A percentile compares a stretch with the other conserved stretches of the same genome.
Conservation (phyloP, 2,888 invertebrate genomes). For the Mimas tiliae region DNA sequence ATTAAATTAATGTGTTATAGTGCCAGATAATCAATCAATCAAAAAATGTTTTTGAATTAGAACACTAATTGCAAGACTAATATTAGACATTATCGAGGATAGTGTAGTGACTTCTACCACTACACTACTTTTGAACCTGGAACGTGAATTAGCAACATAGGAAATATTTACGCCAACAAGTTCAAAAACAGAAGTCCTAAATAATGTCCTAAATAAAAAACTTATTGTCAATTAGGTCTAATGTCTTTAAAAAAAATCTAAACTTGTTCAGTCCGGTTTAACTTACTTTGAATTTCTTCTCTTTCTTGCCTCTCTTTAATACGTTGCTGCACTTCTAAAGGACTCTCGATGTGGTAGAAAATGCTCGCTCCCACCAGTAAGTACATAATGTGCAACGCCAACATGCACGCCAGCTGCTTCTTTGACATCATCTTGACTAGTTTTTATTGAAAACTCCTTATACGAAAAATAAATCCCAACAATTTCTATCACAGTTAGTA, state of each 20-base stretch:
- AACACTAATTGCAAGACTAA: background rate
- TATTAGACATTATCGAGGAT: constrained; percentile 2
- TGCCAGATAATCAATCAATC: background rate
- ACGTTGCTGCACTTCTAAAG: constrained; percentile 87
- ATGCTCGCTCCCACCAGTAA: constrained; percentile 93
- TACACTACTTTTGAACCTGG: background rate
- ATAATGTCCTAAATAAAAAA: background rate
- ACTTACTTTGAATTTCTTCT: constrained; percentile 89
- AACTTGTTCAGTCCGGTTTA: background rate
- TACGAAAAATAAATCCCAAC: constrained; percentile 36
- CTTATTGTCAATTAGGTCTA: background rate
- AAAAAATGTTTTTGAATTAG: constrained; percentile 12
- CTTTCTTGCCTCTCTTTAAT: constrained; percentile 85
- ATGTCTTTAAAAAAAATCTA: too few relatives aligned
- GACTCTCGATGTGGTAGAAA: constrained; percentile 92
- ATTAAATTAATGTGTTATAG: background rate
- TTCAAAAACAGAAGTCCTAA: background rate
- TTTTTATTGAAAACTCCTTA: constrained; percentile 40
- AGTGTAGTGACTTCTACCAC: background rate
- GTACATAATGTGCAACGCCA: constrained; percentile 90
- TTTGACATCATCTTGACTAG: constrained; percentile 89
- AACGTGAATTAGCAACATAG: background rate
- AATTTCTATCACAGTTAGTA: constrained; percentile 49
- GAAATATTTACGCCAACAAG: background rate
- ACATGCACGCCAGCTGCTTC: constrained; percentile 90